Percentiles rank a stretch among this genome's conserved stretches.
These are phyloP conservation scores for Phalacrocorax aristotelis DNA, from an alignment of 2,113 vertebrate species.

Conservation along the genomic window DNA sequence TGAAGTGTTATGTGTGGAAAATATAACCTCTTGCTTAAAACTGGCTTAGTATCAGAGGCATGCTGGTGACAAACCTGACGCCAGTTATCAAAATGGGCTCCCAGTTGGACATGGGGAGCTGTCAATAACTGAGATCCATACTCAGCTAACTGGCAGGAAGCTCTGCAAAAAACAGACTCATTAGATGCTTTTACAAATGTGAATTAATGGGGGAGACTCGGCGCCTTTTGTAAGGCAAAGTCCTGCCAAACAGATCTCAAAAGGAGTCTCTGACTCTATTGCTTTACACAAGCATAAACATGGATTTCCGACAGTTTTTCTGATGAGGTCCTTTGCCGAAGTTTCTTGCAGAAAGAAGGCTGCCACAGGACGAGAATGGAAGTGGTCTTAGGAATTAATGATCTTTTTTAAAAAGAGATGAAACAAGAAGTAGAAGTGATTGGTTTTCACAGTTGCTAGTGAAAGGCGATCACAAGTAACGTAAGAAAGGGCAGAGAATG, in stretches of 20 bases:
- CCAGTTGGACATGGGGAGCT: not conserved
- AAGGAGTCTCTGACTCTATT: not conserved
- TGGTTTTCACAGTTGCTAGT: accelerated
- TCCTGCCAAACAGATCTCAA: not conserved
- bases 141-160: not conserved
- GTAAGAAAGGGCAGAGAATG: not conserved
- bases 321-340: not conserved
- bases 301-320: not conserved
- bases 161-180: not conserved
- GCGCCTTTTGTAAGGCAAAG: not conserved
- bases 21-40: not conserved
- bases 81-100: not conserved
- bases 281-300: not conserved
- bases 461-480: not conserved
- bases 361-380: not conserved
- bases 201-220: not conserved
- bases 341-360: not conserved
- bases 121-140: not conserved
- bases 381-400: not conserved
- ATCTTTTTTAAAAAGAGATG: not conserved
- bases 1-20: not conserved
- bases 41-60: too few species aligned
- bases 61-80: not conserved
- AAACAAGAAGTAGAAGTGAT: not conserved
- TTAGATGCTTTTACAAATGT: not conserved